Percentiles rank a stretch among this genome's conserved stretches.
phyloP scores from a whole-genome alignment of 2,797 vertebrate species.

The Paguma larvata region DNA sequence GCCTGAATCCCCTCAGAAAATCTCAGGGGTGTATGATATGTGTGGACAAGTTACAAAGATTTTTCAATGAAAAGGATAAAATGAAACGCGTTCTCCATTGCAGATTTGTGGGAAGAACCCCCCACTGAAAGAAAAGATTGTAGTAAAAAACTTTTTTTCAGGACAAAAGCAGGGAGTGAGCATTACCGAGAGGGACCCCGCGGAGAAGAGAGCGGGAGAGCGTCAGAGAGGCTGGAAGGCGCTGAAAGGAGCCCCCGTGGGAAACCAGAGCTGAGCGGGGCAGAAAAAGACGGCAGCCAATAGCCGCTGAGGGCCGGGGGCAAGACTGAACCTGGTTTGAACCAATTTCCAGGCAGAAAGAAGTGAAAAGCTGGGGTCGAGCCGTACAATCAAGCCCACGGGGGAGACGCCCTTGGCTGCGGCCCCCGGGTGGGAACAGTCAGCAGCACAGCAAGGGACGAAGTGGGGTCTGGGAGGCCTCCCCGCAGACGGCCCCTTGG shows the following conservation, averaged over 20 bases:
- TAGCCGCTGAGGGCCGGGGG: background rate
- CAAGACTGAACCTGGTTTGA: background rate
- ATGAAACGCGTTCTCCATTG: background rate
- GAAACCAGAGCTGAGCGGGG: rapidly evolving
- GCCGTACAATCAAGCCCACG: background rate
- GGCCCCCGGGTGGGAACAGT: background rate
- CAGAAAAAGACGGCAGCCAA: background rate
- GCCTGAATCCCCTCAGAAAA: background rate
- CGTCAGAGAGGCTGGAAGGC: background rate
- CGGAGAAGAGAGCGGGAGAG: background rate
- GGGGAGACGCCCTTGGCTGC: background rate
- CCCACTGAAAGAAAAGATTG: background rate
- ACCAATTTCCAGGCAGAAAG: background rate
- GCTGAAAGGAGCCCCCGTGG: background rate
- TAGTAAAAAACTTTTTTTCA: background rate
- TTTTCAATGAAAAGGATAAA: background rate
- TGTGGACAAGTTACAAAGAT: background rate
- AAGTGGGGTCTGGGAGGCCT: background rate
- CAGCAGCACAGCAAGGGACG: background rate
- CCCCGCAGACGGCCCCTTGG: too few relatives aligned
- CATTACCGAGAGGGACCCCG: too few relatives aligned
- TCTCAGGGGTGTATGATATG: background rate
- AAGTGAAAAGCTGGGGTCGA: background rate
- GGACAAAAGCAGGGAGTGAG: background rate
- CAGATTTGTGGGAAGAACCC: background rate